These are phyloP conservation scores for Gulo gulo DNA, from an alignment of 2,113 vertebrate species.

Conservation along the genomic window DNA sequence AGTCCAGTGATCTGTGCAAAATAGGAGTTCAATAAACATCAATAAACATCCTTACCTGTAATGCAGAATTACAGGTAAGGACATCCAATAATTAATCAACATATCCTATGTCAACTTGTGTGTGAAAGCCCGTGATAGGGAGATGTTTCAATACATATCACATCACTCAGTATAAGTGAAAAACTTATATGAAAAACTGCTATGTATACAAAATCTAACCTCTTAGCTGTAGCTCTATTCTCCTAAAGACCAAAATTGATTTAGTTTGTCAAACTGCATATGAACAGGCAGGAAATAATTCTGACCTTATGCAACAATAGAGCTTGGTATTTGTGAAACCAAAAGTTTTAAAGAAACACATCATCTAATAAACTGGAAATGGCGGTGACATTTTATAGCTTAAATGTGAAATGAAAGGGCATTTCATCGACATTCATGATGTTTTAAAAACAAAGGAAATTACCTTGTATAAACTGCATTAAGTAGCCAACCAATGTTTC, in stretches of 20 bases:
- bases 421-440: conserved; percentile 62
- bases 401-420: conserved; percentile 73
- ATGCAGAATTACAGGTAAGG: neutral
- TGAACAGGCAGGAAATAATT: conserved; percentile 47
- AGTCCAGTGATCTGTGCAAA: neutral
- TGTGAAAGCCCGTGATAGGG: neutral
- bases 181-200: neutral
- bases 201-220: neutral
- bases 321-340: conserved; percentile 60
- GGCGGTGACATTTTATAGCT: conserved; percentile 70
- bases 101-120: neutral
- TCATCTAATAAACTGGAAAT: conserved; percentile 61
- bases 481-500: conserved; percentile 33
- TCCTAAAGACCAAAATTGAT: conserved; percentile 47
- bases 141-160: neutral
- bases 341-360: conserved; percentile 66
- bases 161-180: neutral
- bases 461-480: conserved; percentile 31
- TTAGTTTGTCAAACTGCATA: conserved; percentile 36
- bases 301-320: conserved; percentile 58
- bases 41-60: too few species aligned
- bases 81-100: neutral
- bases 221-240: neutral
- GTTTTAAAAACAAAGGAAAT: conserved; percentile 68
- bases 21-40: neutral